Conservation (phyloP, 2,113 vertebrate genomes). For the Haliaeetus leucogaster region DNA sequence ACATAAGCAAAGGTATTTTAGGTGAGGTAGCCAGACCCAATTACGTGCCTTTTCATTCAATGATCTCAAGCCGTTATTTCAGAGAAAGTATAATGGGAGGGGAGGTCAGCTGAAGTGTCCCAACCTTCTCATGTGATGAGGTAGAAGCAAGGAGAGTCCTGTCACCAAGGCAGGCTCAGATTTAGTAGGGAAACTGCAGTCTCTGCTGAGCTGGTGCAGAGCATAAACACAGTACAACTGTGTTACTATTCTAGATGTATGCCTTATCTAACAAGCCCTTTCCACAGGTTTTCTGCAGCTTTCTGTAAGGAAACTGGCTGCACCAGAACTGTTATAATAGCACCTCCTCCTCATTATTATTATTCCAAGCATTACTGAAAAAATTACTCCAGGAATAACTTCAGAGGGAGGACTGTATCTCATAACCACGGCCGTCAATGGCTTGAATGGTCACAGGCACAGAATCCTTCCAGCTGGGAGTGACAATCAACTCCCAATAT, state of each 20-base stretch:
- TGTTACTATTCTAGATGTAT: background rate
- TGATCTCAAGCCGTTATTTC: background rate
- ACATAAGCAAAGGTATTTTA: background rate
- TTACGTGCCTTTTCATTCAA: background rate
- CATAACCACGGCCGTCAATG: accelerated
- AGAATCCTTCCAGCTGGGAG: background rate
- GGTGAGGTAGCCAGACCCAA: background rate
- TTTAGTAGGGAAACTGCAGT: background rate
- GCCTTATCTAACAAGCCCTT: background rate
- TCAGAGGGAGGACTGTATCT: background rate
- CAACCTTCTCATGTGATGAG: background rate
- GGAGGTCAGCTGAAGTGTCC: background rate
- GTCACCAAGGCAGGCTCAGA: background rate
- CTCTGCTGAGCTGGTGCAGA: background rate
- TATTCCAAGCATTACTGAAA: background rate
- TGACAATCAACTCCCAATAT: background rate
- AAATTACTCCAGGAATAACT: background rate
- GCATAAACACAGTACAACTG: background rate
- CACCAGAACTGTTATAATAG: background rate
- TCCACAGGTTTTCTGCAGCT: background rate
- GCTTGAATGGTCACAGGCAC: background rate
- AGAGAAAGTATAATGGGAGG: background rate
- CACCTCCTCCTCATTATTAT: background rate
- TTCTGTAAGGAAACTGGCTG: background rate
- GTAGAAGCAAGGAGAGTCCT: background rate